Base-by-base conservation (phyloP, 2,797 vertebrate species). In the Scomberomorus guttatus region DNA sequence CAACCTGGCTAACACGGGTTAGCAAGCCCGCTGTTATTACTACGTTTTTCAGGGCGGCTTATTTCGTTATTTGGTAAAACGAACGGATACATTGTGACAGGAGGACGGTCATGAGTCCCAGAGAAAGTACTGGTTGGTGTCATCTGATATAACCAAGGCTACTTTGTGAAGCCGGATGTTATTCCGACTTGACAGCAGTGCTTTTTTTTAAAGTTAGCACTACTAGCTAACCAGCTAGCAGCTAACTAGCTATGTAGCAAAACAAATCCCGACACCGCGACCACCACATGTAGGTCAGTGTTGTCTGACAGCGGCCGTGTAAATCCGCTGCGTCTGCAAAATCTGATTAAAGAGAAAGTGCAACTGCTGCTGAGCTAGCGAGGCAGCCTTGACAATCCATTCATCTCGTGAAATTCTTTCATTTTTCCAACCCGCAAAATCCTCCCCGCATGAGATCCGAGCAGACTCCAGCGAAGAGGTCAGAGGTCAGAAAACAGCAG, bases 191-290 rank as follows among this genome's bases (percentile, higher is more conserved):
- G 64, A 74, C 72, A 84, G 65, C 74, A 15, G 34, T 25, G 39
- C 20, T 60, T 37, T 51, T 20, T 46, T 73, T 61, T 55, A 15
- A 15, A 62, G n/a, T 82, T 69, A 81, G 34, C 80, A 54, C 73
- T 32, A n/a, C 61, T 48, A 82, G 77, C 82, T 22, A 50, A 42
- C 42, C 51, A 37, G 68, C 58, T 69, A 77, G 75, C 80, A 51
- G 86, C 80, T 85, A 83, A 63, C 66, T 82, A 84, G 87, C 87
- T 61, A 29, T 66, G 52, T 87, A 87, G 92, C 90, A 90, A 83
- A 92, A 91, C 87, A 93, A 80, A 86, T 72, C 48, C 76, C 32
- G 66, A 80, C 65, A 46, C 10, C 11, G 37, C 37, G 68, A 69
- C 27, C 13, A 17, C 20, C 67, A 68, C 67, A 44, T 73, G 65